These are phyloP conservation scores for Macaca mulatta DNA, from an alignment of 2,113 vertebrate genomes.

Conservation along the genomic window DNA sequence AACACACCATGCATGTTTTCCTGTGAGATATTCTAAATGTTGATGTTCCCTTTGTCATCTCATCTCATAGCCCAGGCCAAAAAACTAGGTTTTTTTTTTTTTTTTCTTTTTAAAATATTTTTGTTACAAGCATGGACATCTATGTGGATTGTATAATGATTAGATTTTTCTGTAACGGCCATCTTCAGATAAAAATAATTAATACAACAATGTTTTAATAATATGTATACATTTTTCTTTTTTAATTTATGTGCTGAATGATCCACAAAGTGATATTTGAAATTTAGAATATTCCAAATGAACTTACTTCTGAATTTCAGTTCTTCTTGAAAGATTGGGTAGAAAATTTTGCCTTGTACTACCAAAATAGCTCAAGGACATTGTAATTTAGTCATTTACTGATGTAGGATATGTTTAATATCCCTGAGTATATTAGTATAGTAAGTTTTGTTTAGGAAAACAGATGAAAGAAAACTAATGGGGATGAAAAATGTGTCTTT, in stretches of 20 bases:
- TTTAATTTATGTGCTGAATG: background rate
- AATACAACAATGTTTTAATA: background rate
- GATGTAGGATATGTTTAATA: background rate
- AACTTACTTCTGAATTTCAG: background rate
- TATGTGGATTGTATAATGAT: background rate
- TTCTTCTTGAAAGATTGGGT: background rate
- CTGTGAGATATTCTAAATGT: slow-evolving; percentile 92
- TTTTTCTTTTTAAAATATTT: background rate
- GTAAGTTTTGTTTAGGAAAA: background rate
- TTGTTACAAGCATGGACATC: background rate
- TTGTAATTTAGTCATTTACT: background rate
- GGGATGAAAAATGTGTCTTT: background rate
- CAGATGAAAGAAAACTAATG: background rate
- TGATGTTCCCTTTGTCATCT: slow-evolving; percentile 92
- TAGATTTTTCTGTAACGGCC: background rate
- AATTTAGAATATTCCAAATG: background rate
- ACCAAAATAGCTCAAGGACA: background rate
- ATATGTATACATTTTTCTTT: background rate
- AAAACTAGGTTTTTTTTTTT: slow-evolving; percentile 77
- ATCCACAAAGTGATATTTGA: background rate
- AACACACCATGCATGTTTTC: slow-evolving; percentile 92
- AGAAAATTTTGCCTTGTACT: background rate
- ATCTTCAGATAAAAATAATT: background rate
- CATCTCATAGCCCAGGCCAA: slow-evolving; percentile 80
- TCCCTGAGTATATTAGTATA: background rate